Percentiles rank a stretch among this genome's conserved stretches.
These are phyloP conservation scores for Labroides dimidiatus DNA, from an alignment of 2,797 vertebrate species.

Conservation along the genomic window DNA sequence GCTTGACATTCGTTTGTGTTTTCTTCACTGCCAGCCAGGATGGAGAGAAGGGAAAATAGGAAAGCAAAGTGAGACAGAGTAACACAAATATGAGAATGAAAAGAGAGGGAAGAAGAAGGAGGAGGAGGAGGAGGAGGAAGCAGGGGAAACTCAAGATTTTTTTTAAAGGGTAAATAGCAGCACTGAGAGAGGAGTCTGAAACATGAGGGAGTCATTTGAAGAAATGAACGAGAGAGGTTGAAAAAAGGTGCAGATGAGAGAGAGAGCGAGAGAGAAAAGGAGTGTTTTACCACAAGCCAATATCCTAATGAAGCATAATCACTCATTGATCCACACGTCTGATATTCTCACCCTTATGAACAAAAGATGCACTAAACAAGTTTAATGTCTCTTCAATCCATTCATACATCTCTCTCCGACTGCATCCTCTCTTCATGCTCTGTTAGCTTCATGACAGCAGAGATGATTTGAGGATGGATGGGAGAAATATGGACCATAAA, in stretches of 20 bases:
- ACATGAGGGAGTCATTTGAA: conserved; percentile 31
- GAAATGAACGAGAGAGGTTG: conserved; percentile 30
- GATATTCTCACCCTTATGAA: conserved; percentile 28
- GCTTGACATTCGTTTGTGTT: conserved; percentile 34
- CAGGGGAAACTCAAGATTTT: conserved; percentile 58
- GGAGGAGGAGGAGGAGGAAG: conserved; percentile 5
- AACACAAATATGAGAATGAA: conserved; percentile 2
- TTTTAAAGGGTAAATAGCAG: conserved; percentile 62
- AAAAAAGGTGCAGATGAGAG: conserved; percentile 17
- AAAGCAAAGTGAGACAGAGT: neutral
- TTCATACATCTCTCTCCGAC: neutral
- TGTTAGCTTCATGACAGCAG: too few relatives aligned
- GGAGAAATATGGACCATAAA: too few relatives aligned
- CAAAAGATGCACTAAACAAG: neutral
- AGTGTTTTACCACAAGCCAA: conserved; percentile 43
- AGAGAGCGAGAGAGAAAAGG: neutral
- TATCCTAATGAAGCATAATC: conserved; percentile 57
- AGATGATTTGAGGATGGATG: too few relatives aligned
- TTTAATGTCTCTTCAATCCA: neutral
- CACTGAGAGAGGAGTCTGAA: conserved; percentile 60
- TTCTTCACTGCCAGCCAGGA: conserved; percentile 3
- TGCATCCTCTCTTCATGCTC: neutral
- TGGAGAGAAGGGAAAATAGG: conserved; percentile 10
- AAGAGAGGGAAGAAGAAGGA: neutral
- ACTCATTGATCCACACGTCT: conserved; percentile 47